Evolutionary conservation across 2,113 vertebrate genomes (phyloP), one percentile per base, ranked within the genome.

Genomic region (Engystomops pustulosus): DNA sequence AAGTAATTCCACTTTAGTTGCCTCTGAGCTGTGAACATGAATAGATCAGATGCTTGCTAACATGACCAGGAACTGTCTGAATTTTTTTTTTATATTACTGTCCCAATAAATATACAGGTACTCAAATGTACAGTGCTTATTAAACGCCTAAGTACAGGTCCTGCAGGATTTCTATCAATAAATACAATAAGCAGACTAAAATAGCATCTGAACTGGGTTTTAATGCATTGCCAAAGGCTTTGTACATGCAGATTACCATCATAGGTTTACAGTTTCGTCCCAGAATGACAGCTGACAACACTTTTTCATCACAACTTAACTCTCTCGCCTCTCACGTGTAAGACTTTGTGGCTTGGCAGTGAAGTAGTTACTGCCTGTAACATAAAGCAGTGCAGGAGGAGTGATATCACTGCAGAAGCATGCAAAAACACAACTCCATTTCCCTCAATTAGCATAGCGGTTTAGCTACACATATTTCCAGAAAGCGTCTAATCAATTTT

Each of bases 401-500:
- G 82, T 84, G 82, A 84, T 77, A 84, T 84, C 82, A 84, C 82
- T 84, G 82, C 58, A 84, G 82, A 84, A 84, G 82, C 82, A 84
- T 84, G 82, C 82, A 77, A 84, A 84, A 84, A 84, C 82, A 84
- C 82, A 84, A 84, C 82, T 84, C 82, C 82, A 84, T 84, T 84
- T 84, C 82, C 82, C 82, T 77, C 82, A 84, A 84, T 84, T 84
- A 84, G 82, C 82, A 84, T 84, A 84, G 82, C 82, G 82, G 82
- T 84, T 84, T 84, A 84, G 82, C 82, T 84, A 84, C 82, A 84
- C 82, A 84, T 84, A 84, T 77, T 84, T 84, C 82, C 82, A 84
- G 82, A 84, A 84, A 84, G 82, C 82, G 72, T 84, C 82, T 84
- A 84, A 84, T 84, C 82, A 84, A 84, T 84, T 84, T 84, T 84